A percentile compares a stretch with the other conserved stretches of the same genome.
These are phyloP conservation scores for Furcifer pardalis DNA, from an alignment of 2,797 vertebrate genomes.

Conservation along the genomic window DNA sequence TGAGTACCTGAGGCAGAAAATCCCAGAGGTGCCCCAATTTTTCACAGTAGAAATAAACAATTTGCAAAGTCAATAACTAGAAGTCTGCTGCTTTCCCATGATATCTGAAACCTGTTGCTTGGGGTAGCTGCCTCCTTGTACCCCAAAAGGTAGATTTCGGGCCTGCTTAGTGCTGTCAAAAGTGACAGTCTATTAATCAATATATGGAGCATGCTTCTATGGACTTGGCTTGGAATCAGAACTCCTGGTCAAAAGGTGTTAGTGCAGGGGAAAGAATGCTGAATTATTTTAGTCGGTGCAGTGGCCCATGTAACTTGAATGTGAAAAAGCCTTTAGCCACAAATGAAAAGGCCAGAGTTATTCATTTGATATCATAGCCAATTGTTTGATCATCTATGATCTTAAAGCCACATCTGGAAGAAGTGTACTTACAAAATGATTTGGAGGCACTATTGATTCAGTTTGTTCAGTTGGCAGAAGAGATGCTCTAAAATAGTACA, in stretches of 20 bases:
- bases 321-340: conserved; percentile 29
- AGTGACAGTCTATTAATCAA: not conserved
- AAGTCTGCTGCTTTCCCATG: not conserved
- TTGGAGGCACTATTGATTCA: conserved; percentile 54
- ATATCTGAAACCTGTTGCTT: not conserved
- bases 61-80: not conserved
- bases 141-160: too few relatives aligned
- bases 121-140: too few relatives aligned
- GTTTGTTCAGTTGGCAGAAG: conserved; percentile 50
- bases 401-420: conserved; percentile 58
- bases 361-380: conserved; percentile 61
- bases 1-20: not conserved
- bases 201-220: not conserved
- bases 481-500: conserved; percentile 44
- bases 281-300: conserved; percentile 26
- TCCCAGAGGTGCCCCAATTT: not conserved
- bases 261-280: conserved; percentile 13
- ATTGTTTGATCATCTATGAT: conserved; percentile 49
- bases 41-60: not conserved
- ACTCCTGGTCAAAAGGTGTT: not conserved
- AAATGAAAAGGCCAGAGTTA: conserved; percentile 47
- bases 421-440: conserved; percentile 64
- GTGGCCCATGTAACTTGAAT: conserved; percentile 16
- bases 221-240: not conserved
- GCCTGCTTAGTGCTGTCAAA: not conserved